A percentile compares a stretch with the other conserved stretches of the same genome.
phyloP scores from a whole-genome alignment of 1,140 invertebrate species.

The Hycleus phaleratus region DNA sequence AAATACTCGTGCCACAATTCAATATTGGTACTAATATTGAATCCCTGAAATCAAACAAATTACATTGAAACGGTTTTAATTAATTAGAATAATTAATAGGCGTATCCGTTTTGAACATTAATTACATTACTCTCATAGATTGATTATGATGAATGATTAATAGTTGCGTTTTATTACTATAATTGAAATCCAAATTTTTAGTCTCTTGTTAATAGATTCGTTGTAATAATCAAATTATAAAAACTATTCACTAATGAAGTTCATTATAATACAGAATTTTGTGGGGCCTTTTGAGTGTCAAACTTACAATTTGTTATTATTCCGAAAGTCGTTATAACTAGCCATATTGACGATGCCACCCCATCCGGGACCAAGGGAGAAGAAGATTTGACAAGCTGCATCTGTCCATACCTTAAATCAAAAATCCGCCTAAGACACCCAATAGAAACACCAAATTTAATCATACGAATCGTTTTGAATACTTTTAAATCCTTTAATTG shows the following conservation, averaged over 20 bases:
- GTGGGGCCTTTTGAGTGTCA: too few species aligned
- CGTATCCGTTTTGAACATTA: too few species aligned
- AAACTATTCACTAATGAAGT: too few species aligned
- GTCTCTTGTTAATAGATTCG: too few species aligned
- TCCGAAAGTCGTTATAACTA: constrained; percentile 82
- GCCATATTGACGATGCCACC: constrained; percentile 84
- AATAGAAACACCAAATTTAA: background rate
- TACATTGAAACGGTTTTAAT: too few species aligned
- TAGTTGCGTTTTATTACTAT: too few species aligned
- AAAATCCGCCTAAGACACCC: background rate
- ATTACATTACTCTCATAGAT: too few species aligned
- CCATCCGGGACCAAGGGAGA: constrained; percentile 85
- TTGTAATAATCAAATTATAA: too few species aligned
- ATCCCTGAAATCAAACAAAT: constrained; percentile 48
- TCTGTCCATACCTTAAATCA: constrained; percentile 77
- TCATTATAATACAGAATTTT: too few species aligned
- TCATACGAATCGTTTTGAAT: constrained; percentile 9
- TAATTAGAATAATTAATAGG: too few species aligned
- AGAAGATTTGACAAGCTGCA: constrained; percentile 86
- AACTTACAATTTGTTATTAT: constrained; percentile 71
- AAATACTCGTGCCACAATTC: constrained; percentile 84
- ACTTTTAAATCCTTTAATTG: constrained; percentile 58
- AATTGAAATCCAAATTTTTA: too few species aligned
- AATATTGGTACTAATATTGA: constrained; percentile 64
- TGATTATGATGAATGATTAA: too few species aligned